A percentile compares a stretch with the other conserved stretches of the same genome.
Conservation (phyloP, 2,888 invertebrate genomes). For the Synanthedon myopaeformis region DNA sequence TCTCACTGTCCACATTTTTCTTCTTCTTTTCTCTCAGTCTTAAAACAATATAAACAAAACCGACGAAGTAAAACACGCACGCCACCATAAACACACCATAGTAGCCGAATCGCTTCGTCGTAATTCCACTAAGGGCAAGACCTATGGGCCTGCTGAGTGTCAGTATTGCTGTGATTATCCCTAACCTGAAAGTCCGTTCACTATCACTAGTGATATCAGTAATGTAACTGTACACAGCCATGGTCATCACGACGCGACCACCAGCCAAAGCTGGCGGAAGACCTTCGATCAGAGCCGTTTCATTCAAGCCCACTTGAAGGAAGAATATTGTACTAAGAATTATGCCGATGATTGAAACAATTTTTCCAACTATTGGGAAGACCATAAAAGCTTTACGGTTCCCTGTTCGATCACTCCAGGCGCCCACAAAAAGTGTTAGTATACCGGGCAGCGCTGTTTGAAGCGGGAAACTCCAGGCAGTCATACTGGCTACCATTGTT, state of each 20-base stretch:
- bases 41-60: constrained; percentile 53
- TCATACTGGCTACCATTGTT: constrained; percentile 67
- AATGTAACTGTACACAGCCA: constrained; percentile 74
- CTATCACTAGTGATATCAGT: constrained; percentile 71
- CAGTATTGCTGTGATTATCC: constrained; percentile 68
- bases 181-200: constrained; percentile 73
- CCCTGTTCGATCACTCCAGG: constrained; percentile 74
- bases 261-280: constrained; percentile 73
- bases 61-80: constrained; percentile 52
- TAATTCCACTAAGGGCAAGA: constrained; percentile 65
- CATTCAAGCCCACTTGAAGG: constrained; percentile 63
- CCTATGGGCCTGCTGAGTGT: constrained; percentile 67
- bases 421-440: constrained; percentile 69
- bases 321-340: constrained; percentile 71
- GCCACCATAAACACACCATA: constrained; percentile 58
- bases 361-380: constrained; percentile 69
- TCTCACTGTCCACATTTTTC: constrained; percentile 40
- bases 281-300: constrained; percentile 67
- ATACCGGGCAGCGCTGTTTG: constrained; percentile 70
- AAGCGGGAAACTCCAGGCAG: constrained; percentile 69
- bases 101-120: constrained; percentile 59
- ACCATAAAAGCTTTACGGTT: constrained; percentile 72
- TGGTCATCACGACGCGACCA: constrained; percentile 71
- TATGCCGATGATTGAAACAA: constrained; percentile 64
- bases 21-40: constrained; percentile 46